Percentiles rank a stretch among this genome's conserved stretches.
These are phyloP conservation scores for Ara ararauna DNA, from an alignment of 2,797 vertebrate genomes.

Conservation along the genomic window DNA sequence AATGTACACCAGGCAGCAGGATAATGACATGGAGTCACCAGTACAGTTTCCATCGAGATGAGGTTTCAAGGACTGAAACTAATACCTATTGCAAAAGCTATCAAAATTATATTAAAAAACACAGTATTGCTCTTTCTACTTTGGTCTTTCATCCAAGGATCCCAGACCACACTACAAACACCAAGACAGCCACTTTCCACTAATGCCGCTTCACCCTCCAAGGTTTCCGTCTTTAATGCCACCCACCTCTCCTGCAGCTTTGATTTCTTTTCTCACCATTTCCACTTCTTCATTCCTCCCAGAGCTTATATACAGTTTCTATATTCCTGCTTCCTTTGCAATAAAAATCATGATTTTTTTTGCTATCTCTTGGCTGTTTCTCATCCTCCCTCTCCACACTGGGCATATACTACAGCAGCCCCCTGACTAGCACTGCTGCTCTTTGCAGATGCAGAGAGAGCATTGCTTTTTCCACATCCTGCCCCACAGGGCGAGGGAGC, in stretches of 20 bases:
- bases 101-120: slow-evolving; percentile 41
- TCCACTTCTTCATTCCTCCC: not conserved
- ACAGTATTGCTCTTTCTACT: slow-evolving; percentile 15
- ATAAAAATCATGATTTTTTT: not conserved
- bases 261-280: not conserved
- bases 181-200: not conserved
- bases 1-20: not conserved
- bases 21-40: not conserved
- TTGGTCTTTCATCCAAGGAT: slow-evolving; percentile 22
- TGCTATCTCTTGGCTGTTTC: not conserved
- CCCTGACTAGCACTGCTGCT: not conserved
- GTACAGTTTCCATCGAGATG: slow-evolving; percentile 3
- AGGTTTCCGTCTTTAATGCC: not conserved
- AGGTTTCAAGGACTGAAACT: slow-evolving; percentile 47
- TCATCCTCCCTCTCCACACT: not conserved
- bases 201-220: not conserved
- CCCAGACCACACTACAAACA: not conserved
- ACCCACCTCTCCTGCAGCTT: not conserved
- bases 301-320: not conserved
- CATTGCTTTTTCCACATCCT: not conserved
- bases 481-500: rapidly evolving
- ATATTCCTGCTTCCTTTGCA: not conserved
- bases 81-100: slow-evolving; percentile 41
- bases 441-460: not conserved
- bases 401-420: not conserved